A percentile compares a stretch with the other conserved stretches of the same genome.
Conservation (phyloP, 2,113 vertebrate species). For the Cyphomyrus discorhynchus region DNA sequence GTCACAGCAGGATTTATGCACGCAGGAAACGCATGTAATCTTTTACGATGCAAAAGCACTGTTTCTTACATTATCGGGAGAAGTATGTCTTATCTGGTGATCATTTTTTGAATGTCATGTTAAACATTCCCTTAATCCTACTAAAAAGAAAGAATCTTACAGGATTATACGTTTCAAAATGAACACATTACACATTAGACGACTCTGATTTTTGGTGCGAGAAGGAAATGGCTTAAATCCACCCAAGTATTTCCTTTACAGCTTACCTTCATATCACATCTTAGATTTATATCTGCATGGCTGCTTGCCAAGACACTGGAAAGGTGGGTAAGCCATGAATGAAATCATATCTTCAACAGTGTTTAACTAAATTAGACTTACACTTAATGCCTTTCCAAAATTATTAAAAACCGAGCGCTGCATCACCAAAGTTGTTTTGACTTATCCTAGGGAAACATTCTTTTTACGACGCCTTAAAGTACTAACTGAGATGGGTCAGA, state of each 20-base stretch:
- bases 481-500: constrained; percentile 25
- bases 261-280: not conserved
- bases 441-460: constrained; percentile 25
- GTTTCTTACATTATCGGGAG: not conserved
- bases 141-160: not conserved
- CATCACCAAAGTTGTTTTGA: constrained; percentile 3
- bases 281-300: constrained; percentile 16
- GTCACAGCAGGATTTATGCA: not conserved
- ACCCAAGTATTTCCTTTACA: not conserved
- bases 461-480: constrained; percentile 13
- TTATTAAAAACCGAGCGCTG: constrained; percentile 23
- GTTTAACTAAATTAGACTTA: constrained; percentile 16
- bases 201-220: not conserved
- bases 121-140: not conserved
- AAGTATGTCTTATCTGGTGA: not conserved
- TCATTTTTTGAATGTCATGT: not conserved
- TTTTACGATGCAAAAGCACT: not conserved
- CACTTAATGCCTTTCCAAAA: constrained; percentile 8
- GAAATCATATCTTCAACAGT: constrained; percentile 18
- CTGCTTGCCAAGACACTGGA: constrained; percentile 12
- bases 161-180: not conserved
- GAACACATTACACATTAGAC: not conserved
- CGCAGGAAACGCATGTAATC: not conserved
- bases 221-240: not conserved
- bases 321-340: constrained; percentile 13